Percentiles rank a stretch among this genome's conserved stretches.
These are phyloP conservation scores for Procapra przewalskii DNA, from an alignment of 2,113 vertebrate genomes.

Conservation along the genomic window DNA sequence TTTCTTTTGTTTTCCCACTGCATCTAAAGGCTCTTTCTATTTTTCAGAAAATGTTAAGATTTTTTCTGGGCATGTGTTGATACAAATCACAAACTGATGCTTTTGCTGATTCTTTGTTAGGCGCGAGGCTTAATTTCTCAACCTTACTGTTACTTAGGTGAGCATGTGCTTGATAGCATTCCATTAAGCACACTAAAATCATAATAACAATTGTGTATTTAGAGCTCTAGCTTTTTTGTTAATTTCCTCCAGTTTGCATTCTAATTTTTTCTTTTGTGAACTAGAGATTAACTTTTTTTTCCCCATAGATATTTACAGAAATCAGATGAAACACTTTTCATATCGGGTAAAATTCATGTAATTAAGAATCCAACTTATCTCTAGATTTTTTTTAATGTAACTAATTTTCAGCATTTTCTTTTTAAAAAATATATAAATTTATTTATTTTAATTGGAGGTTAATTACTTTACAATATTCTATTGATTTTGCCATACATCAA, in stretches of 20 bases:
- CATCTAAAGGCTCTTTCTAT: not conserved
- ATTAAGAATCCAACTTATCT: not conserved
- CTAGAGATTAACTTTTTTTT: not conserved
- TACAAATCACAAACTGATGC: not conserved
- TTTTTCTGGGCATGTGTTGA: not conserved
- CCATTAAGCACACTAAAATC: not conserved
- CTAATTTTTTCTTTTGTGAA: not conserved
- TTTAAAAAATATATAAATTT: too few species aligned
- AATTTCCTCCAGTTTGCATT: not conserved
- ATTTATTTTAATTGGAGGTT: too few species aligned
- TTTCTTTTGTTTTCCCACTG: not conserved
- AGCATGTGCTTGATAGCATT: not conserved
- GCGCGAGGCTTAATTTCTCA: not conserved
- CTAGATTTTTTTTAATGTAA: not conserved
- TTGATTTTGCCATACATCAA: too few species aligned
- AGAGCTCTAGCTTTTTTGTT: not conserved
- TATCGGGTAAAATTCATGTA: not conserved
- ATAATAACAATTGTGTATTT: not conserved
- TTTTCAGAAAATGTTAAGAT: not conserved
- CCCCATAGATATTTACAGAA: not conserved
- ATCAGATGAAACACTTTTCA: not conserved
- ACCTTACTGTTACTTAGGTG: not conserved
- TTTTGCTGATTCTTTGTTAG: not conserved
- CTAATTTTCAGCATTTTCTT: not conserved
- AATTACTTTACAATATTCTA: too few species aligned